phyloP scores from a whole-genome alignment of 2,888 invertebrate genomes.

The Trichopria drosophilae region DNA sequence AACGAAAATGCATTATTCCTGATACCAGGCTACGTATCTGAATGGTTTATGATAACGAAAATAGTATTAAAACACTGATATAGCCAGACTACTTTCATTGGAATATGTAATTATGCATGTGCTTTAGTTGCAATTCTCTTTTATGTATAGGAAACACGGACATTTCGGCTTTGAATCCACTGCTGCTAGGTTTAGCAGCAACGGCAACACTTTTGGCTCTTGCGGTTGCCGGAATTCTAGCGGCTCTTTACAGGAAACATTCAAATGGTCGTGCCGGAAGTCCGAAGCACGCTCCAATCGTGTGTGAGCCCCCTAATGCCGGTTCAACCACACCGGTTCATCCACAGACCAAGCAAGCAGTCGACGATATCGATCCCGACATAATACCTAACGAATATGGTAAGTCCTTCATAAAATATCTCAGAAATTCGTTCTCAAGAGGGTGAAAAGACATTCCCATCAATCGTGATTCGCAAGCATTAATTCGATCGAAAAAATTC shows the following conservation, averaged over 20 bases:
- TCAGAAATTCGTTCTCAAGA: no score
- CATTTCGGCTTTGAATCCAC: conserved; percentile 65
- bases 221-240: conserved; percentile 75
- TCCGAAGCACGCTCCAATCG: conserved; percentile 55
- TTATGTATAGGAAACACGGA: conserved; percentile 45
- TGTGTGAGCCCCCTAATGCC: conserved; percentile 54
- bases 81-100: no score
- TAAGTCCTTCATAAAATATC: no score
- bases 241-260: conserved; percentile 68
- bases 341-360: conserved; percentile 62
- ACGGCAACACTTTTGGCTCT: conserved; percentile 76
- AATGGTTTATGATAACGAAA: no score
- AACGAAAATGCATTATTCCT: no score
- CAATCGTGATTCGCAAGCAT: no score
- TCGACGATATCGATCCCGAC: conserved; percentile 81
- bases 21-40: no score
- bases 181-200: conserved; percentile 75
- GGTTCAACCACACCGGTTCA: conserved; percentile 57
- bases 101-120: no score
- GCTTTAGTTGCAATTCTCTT: no score
- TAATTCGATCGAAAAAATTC: no score
- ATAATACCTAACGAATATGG: conserved; percentile 88
- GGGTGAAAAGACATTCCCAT: no score
- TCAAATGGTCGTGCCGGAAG: conserved; percentile 50
- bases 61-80: no score